phyloP scores from a whole-genome alignment of 2,797 vertebrate genomes.

The Chloroceryle inda region DNA sequence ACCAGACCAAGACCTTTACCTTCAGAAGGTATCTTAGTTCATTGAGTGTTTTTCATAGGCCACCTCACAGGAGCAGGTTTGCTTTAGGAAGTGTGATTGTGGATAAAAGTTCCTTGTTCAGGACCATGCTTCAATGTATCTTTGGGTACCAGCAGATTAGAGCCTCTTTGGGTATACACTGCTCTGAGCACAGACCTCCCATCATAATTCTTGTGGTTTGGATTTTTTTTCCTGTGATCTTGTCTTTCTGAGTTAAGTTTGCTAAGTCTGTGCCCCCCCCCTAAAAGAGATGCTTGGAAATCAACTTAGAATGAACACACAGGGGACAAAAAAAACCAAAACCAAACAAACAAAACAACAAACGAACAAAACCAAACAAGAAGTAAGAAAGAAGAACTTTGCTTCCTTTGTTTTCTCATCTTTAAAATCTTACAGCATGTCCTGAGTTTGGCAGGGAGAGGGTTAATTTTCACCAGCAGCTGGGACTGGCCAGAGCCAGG shows the following conservation, averaged over 20 bases:
- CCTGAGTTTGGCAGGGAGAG: too few relatives aligned
- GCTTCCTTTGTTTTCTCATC: neutral
- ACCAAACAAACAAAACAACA: too few relatives aligned
- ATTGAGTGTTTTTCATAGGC: neutral
- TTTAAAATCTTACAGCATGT: neutral
- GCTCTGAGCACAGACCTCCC: rapidly evolving
- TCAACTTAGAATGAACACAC: neutral
- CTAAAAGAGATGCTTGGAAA: neutral
- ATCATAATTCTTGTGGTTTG: neutral
- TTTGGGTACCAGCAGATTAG: neutral
- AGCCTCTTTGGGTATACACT: neutral
- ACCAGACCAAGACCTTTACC: neutral
- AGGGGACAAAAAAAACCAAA: neutral
- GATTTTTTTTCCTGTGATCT: neutral
- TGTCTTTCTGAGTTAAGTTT: neutral
- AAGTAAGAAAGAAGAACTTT: neutral
- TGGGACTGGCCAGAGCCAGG: too few relatives aligned
- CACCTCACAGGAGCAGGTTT: neutral
- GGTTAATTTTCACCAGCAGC: too few relatives aligned
- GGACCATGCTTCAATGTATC: neutral
- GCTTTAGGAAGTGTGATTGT: neutral
- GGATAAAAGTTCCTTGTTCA: neutral
- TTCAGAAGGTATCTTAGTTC: neutral
- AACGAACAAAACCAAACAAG: too few relatives aligned
- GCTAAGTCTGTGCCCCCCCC: neutral